These are phyloP conservation scores for Eretmocerus hayati DNA, from an alignment of 2,888 invertebrate species.

Conservation along the genomic window DNA sequence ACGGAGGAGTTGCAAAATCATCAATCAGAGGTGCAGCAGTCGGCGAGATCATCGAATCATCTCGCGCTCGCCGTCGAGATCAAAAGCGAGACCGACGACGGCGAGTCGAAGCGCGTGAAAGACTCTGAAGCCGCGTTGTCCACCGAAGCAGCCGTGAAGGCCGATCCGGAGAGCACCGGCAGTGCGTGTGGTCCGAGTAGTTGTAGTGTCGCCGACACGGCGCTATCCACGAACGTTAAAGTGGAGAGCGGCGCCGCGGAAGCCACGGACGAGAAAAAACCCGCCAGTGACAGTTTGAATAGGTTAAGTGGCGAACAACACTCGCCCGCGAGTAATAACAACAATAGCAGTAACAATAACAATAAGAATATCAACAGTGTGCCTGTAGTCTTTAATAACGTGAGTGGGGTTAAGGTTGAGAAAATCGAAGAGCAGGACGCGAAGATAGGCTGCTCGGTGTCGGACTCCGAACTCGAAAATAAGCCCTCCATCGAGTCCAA, in stretches of 20 bases:
- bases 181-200: slow-evolving; percentile 20
- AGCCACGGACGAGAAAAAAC: slow-evolving; percentile 8
- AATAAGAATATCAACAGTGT: slow-evolving; percentile 34
- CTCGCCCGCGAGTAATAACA: slow-evolving; percentile 16
- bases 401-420: slow-evolving; percentile 34
- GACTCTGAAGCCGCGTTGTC: slow-evolving; percentile 9
- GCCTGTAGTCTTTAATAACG: slow-evolving; percentile 41
- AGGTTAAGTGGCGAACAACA: slow-evolving; percentile 31
- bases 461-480: slow-evolving; percentile 11
- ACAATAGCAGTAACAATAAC: slow-evolving; percentile 24
- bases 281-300: slow-evolving; percentile 21
- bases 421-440: slow-evolving; percentile 14
- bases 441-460: neutral
- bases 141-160: slow-evolving; percentile 1
- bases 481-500: slow-evolving; percentile 15
- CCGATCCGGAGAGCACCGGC: slow-evolving; percentile 13
- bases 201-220: slow-evolving; percentile 5
- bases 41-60: neutral
- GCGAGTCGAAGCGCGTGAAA: slow-evolving; percentile 16
- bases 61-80: neutral
- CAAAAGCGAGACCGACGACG: slow-evolving; percentile 14
- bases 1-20: neutral
- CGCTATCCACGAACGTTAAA: slow-evolving; percentile 11
- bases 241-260: slow-evolving; percentile 6
- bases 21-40: slow-evolving; percentile 3